Evolutionary conservation across 2,888 invertebrate species (phyloP), one percentile per base, ranked within the genome.

Genomic region (Ryuthela nishihirai): DNA sequence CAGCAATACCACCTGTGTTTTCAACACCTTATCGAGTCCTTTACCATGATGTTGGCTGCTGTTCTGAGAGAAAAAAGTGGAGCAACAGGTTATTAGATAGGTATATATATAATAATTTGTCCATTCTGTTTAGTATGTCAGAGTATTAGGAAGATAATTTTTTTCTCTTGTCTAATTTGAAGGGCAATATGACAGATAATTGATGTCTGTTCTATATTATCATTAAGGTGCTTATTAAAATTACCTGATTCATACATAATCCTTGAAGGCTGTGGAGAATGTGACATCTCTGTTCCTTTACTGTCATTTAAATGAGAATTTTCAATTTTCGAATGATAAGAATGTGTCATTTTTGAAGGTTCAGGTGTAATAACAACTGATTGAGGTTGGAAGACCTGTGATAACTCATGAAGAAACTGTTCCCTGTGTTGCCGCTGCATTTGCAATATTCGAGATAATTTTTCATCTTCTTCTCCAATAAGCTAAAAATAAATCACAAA

Each of bases 401-500:
- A 60, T 49, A 64, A 38, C 47, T 67, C 66, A 52, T 65, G 61
- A 15, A 66, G 44, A 24, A 73, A 66, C 59, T 73, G 71, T 38
- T 70, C 85, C 71, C 91, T 91, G 73, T 92, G 91, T 70, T 89
- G 88, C 70, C 90, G 88, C 2, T 92, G 91, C 80, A 92, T 91
- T 74, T 86, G 88, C 10, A 92, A 78, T 67, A 93, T 89, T 64
- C 90, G 80, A 45, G 88, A 79, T 65, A 93, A 75, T 75, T 92
- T 91, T 68, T 88, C 83, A 73, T 92, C 90, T 67, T 90, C 87
- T 70, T 91, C 90, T 15, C 50, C 62, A 32, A 49, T 42, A 17
- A 54, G 45, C 59, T 64, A n/a, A 38, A 45, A 36, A 18, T 25
- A 7, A 12, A 34, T n/a, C n/a, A n/a, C n/a, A n/a, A n/a, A n/a